These are phyloP conservation scores for Tragelaphus buxtoni DNA, from an alignment of 2,113 vertebrate species.

Conservation along the genomic window DNA sequence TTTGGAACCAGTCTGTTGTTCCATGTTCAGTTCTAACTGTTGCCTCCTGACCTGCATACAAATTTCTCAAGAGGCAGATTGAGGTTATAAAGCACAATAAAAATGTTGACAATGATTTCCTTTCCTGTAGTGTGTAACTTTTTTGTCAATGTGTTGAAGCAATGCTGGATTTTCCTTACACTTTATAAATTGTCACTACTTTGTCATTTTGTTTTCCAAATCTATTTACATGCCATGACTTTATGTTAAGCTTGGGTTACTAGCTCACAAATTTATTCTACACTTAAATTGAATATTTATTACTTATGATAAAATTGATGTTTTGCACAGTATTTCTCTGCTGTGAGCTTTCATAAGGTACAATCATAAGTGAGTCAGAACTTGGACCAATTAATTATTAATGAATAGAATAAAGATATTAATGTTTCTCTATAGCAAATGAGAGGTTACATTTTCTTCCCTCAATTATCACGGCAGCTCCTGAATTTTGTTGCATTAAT, in stretches of 20 bases:
- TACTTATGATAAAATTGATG: constrained; percentile 63
- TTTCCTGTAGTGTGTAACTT: constrained; percentile 2
- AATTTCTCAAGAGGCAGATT: neutral
- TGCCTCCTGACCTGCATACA: too few species aligned
- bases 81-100: constrained; percentile 40
- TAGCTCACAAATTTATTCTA: constrained; percentile 62
- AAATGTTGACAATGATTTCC: constrained; percentile 50
- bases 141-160: constrained; percentile 2
- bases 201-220: constrained; percentile 64
- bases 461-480: neutral
- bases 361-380: constrained; percentile 20
- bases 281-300: constrained; percentile 75
- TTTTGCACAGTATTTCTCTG: constrained; percentile 64
- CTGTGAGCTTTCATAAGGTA: constrained; percentile 41
- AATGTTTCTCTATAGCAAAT: constrained; percentile 41
- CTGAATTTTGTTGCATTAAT: neutral
- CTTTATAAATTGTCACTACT: constrained; percentile 63
- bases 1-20: too few species aligned
- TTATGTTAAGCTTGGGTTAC: constrained; percentile 63
- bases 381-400: constrained; percentile 65
- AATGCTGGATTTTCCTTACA: constrained; percentile 52
- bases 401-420: constrained; percentile 51
- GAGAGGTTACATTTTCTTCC: constrained; percentile 10
- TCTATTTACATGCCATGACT: constrained; percentile 57
- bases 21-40: too few species aligned